phyloP scores from a whole-genome alignment of 2,797 vertebrate genomes.

The Gobio occitaniae region DNA sequence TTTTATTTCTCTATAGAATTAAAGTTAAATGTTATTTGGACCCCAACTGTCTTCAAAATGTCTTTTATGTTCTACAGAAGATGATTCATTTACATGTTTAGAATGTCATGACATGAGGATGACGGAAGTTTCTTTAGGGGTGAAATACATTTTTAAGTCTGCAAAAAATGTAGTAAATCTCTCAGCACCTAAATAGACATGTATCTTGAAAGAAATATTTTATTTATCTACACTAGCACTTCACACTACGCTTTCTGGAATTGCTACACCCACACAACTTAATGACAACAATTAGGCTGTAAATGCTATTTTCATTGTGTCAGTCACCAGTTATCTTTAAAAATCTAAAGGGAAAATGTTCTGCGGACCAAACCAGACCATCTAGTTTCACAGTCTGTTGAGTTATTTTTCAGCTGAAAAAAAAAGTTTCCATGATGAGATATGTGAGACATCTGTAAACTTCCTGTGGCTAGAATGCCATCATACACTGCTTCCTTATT shows the following conservation, averaged over 20 bases:
- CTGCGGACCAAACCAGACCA: slow-evolving; percentile 38
- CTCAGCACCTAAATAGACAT: background rate
- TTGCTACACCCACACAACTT: background rate
- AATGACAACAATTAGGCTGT: slow-evolving; percentile 2
- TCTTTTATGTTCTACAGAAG: too few species aligned
- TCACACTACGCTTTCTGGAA: background rate
- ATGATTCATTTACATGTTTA: too few species aligned
- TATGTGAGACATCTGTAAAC: slow-evolving; percentile 43
- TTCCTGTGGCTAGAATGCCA: slow-evolving; percentile 26
- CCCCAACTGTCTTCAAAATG: background rate
- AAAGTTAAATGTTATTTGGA: background rate
- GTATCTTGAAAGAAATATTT: background rate
- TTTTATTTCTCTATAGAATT: background rate
- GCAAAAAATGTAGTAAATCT: background rate
- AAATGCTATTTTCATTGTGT: slow-evolving; percentile 1
- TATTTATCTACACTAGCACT: background rate
- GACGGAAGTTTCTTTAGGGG: background rate
- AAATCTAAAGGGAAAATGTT: slow-evolving; percentile 18
- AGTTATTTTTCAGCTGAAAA: slow-evolving; percentile 57
- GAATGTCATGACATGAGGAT: too few species aligned
- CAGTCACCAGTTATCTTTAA: slow-evolving; percentile 29
- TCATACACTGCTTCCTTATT: slow-evolving; percentile 53
- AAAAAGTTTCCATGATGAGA: slow-evolving; percentile 49
- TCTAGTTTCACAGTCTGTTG: slow-evolving; percentile 41
- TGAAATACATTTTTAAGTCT: background rate